A percentile compares a stretch with the other conserved stretches of the same genome.
Evolutionary conservation across 53 echinoderm and acorn worm species (phyloP).

Genomic region (Luidia sarsii): DNA sequence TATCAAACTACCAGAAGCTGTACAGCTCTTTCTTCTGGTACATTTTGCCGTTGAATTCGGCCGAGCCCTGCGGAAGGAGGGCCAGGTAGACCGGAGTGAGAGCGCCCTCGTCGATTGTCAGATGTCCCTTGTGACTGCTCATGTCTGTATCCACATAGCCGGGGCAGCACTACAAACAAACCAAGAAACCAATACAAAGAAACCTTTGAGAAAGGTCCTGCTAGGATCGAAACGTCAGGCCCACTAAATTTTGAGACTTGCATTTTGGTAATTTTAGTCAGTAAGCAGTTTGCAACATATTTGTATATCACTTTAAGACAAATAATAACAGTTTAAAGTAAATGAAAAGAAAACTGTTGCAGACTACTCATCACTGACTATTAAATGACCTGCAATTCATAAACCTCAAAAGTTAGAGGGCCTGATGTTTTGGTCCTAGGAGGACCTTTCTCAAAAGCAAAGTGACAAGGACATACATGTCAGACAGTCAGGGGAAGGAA

Average conservation of each 20-base stretch:
- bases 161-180: conserved; percentile 64
- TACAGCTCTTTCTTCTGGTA: conserved; percentile 41
- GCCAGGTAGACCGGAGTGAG: conserved; percentile 64
- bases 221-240: no score
- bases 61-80: conserved; percentile 64
- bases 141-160: conserved; percentile 83
- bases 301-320: background rate
- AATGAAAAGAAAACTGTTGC: background rate
- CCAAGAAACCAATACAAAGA: background rate
- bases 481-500: no score
- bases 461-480: no score
- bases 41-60: conserved; percentile 58
- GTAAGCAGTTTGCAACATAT: no score
- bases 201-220: no score
- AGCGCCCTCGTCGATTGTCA: conserved; percentile 54
- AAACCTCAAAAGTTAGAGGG: no score
- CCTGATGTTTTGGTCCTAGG: no score
- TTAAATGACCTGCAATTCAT: no score
- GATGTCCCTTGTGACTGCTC: conserved; percentile 59
- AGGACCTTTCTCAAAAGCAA: no score
- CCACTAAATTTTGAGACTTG: no score
- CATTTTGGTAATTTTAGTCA: no score
- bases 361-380: background rate
- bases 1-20: conserved; percentile 66
- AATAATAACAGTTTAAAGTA: background rate